Evolutionary conservation across 2,113 vertebrate genomes (phyloP).

Genomic region (Canis aureus): DNA sequence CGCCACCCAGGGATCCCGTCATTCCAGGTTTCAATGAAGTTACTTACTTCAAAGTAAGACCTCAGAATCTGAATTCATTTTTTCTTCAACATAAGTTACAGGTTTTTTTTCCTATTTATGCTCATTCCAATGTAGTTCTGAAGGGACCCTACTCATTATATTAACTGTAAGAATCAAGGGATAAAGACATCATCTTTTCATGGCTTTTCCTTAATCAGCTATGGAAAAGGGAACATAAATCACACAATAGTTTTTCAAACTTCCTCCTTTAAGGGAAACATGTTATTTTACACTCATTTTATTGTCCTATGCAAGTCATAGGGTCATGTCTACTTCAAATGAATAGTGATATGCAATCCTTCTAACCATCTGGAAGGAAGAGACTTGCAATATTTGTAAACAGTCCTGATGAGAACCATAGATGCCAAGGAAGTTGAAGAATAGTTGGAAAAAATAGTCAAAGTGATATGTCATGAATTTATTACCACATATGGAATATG

Average conservation of each 20-base stretch:
- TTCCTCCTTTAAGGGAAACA: not conserved
- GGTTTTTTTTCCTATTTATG: not conserved
- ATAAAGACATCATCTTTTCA: not conserved
- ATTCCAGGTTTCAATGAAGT: not conserved
- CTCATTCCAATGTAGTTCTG: not conserved
- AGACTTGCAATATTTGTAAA: not conserved
- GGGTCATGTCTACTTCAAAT: not conserved
- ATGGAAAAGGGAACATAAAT: not conserved
- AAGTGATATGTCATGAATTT: not conserved
- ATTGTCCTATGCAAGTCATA: not conserved
- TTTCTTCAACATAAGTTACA: not conserved
- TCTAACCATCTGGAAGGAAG: not conserved
- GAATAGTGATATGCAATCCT: not conserved
- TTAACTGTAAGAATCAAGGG: not conserved
- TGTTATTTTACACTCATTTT: no score
- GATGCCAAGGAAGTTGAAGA: not conserved
- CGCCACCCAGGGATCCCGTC: no score
- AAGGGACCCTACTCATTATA: not conserved
- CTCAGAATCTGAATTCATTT: not conserved
- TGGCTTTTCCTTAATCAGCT: not conserved
- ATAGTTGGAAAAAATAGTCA: not conserved
- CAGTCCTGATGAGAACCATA: not conserved
- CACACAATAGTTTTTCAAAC: not conserved
- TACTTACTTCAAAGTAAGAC: not conserved
- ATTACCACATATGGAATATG: not conserved